These are phyloP conservation scores for Agapornis roseicollis DNA, from an alignment of 2,113 vertebrate species.

Conservation along the genomic window DNA sequence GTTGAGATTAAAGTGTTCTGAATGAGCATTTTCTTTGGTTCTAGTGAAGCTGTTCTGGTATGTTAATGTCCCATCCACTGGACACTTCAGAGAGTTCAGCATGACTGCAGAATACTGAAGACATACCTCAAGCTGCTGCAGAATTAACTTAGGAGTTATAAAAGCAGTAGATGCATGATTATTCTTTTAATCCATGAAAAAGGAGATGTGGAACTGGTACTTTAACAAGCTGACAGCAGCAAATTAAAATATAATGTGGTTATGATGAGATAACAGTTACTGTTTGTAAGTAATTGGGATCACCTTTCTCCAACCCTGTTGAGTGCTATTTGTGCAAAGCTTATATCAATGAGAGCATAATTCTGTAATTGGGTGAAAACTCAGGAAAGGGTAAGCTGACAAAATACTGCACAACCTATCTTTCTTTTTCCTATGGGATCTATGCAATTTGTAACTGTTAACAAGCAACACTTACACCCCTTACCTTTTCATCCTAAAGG, in stretches of 20 bases:
- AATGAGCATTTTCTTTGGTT: slow-evolving; percentile 34
- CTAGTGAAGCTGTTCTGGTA: slow-evolving; percentile 31
- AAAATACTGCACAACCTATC: slow-evolving; percentile 38
- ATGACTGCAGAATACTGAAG: slow-evolving; percentile 35
- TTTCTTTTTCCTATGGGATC: background rate
- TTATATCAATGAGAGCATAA: slow-evolving; percentile 15
- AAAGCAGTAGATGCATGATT: slow-evolving; percentile 66
- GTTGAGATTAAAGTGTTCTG: background rate
- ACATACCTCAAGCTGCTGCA: slow-evolving; percentile 53
- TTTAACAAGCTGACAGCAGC: slow-evolving; percentile 53
- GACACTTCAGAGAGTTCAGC: slow-evolving; percentile 21
- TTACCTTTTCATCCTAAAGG: slow-evolving; percentile 18
- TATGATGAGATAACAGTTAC: slow-evolving; percentile 66
- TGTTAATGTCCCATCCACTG: slow-evolving; percentile 51
- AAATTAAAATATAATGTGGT: slow-evolving; percentile 69
- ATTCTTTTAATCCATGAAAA: slow-evolving; percentile 67
- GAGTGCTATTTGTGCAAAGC: background rate
- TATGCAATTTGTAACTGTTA: slow-evolving; percentile 35
- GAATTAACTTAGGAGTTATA: slow-evolving; percentile 71
- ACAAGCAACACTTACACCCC: background rate
- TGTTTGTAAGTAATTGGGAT: slow-evolving; percentile 62
- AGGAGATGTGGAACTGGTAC: slow-evolving; percentile 53
- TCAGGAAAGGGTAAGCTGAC: slow-evolving; percentile 4
- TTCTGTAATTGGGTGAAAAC: slow-evolving; percentile 40
- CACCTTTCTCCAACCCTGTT: slow-evolving; percentile 47